Conservation (phyloP, 2,113 vertebrate genomes). For the Cavia aperea region DNA sequence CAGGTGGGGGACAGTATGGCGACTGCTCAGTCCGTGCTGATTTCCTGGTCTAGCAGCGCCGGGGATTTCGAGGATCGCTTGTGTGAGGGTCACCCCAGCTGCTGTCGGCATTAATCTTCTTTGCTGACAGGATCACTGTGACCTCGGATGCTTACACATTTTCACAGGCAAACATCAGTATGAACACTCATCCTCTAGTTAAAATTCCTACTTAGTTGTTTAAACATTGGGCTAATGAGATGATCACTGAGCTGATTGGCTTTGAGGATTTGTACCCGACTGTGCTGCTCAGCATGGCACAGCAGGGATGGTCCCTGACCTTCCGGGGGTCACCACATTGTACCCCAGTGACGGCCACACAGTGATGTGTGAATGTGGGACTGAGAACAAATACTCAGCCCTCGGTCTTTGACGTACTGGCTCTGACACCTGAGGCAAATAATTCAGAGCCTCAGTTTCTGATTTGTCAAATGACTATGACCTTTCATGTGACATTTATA, state of each 20-base stretch:
- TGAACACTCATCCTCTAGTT: not conserved
- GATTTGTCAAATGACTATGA: not conserved
- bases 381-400: accelerated
- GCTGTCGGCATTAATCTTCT: not conserved
- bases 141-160: not conserved
- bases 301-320: not conserved
- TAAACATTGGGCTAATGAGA: not conserved
- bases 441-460: not conserved
- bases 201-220: not conserved
- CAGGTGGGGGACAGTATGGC: accelerated
- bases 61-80: accelerated
- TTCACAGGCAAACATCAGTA: not conserved
- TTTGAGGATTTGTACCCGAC: not conserved
- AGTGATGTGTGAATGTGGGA: accelerated
- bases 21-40: accelerated
- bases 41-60: accelerated
- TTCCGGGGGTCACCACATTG: not conserved
- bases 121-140: not conserved
- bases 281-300: not conserved
- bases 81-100: too few relatives aligned
- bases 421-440: not conserved
- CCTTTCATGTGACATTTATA: accelerated
- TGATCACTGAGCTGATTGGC: not conserved
- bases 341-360: not conserved
- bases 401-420: accelerated